Evolutionary conservation across 2,113 vertebrate species (phyloP), one percentile per base, ranked within the genome.

Genomic region (Melanerpes aurifrons): DNA sequence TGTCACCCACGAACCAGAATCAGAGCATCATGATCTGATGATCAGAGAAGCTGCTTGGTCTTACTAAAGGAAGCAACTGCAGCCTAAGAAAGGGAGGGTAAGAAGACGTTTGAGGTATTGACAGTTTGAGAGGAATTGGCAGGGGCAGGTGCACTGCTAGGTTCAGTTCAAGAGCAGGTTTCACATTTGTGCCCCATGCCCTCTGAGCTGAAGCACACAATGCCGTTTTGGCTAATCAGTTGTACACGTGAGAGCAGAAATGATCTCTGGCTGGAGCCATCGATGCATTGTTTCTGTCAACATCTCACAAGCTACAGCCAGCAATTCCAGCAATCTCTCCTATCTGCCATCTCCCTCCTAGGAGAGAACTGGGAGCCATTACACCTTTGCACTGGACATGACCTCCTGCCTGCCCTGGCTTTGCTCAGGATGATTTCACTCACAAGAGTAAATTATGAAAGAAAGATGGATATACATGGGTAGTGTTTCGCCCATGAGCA

Each of bases 261-360:
- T 28, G 13, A 50, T 47, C 48, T 25, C 28, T 9, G 2, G 32
- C 24, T 48, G 76, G 32, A 93, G 68, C 32, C n/a, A 80, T 76
- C 50, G 24, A 1, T 54, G 17, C 26, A 16, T 63, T 56, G 9
- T 69, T 83, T 81, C n/a, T 82, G n/a, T 59, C 35, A 79, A 82
- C 90, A 66, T 80, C 25, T 77, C 63, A 31, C 15, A 32, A 79
- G 15, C 11, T 15, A 20, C 26, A 82, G 37, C 19, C 31, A 40
- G 18, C 0, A 0, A 25, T 62, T 88, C n/a, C 4, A 1, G n/a
- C 61, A 69, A n/a, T 20, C 21, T 82, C n/a, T 71, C 19, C 56
- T 72, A 9, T 40, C 19, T 84, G 56, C 50, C 4, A 6, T 15
- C 26, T 94, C 4, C 21, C 4, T 90, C 43, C 45, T 61, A 26